A percentile compares a stretch with the other conserved stretches of the same genome.
phyloP scores from a whole-genome alignment of 1,140 invertebrate species.

The Zophobas morio region DNA sequence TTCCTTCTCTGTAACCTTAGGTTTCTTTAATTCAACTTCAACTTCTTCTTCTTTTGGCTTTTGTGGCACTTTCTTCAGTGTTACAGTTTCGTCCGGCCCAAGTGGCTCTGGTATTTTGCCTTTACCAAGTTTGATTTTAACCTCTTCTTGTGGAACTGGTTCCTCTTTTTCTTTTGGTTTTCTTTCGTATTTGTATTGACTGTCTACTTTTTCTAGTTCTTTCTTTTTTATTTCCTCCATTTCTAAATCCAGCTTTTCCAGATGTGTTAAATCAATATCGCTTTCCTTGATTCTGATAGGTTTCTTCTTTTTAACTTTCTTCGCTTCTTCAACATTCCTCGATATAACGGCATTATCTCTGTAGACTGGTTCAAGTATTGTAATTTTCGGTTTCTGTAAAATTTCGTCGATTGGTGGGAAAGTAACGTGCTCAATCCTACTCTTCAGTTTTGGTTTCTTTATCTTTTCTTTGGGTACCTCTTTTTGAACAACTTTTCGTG shows the following conservation, averaged over 20 bases:
- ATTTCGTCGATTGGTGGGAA: constrained; percentile 71
- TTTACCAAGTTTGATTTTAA: constrained; percentile 68
- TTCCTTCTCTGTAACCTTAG: constrained; percentile 69
- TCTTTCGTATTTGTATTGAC: constrained; percentile 57
- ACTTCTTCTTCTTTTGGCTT: constrained; percentile 67
- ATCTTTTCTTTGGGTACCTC: constrained; percentile 68
- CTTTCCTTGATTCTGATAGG: constrained; percentile 69
- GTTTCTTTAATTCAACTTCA: constrained; percentile 67
- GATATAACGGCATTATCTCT: constrained; percentile 78
- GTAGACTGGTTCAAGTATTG: constrained; percentile 70
- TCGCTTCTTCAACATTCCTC: constrained; percentile 79
- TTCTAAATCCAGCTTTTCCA: constrained; percentile 80
- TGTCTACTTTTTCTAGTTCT: constrained; percentile 62
- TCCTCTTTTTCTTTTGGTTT: constrained; percentile 59
- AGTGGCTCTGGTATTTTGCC: constrained; percentile 66
- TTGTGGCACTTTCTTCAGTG: constrained; percentile 66
- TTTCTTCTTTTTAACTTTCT: constrained; percentile 75
- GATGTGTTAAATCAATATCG: constrained; percentile 79
- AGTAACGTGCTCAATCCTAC: constrained; percentile 74
- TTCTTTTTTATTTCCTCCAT: constrained; percentile 69
- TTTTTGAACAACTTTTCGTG: constrained; percentile 60
- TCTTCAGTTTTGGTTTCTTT: constrained; percentile 77
- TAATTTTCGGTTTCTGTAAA: constrained; percentile 69
- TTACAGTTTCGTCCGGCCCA: constrained; percentile 24
- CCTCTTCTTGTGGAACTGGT: constrained; percentile 63